Evolutionary conservation across 1,140 invertebrate genomes (phyloP).

Genomic region (Conus betulinus): DNA sequence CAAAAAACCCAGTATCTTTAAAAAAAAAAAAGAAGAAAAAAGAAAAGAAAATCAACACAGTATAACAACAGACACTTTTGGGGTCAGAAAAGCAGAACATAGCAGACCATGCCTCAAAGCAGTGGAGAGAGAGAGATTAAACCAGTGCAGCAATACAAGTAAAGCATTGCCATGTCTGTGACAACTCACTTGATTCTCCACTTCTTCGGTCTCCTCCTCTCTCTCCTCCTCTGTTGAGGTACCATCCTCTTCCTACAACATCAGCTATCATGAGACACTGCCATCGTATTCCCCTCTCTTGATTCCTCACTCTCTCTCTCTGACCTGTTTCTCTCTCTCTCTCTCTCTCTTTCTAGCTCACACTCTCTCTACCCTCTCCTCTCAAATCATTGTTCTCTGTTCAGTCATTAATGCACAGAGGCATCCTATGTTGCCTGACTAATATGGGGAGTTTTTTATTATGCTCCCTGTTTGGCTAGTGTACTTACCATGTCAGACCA

Average conservation of each 20-base stretch:
- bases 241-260: constrained; percentile 38
- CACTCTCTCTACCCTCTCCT: neutral
- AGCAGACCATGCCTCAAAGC: neutral
- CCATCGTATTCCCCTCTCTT: neutral
- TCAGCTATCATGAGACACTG: neutral
- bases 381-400: no score
- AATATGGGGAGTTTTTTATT: no score
- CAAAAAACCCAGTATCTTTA: no score
- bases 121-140: neutral
- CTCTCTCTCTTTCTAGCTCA: neutral
- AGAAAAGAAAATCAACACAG: no score
- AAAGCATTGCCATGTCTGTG: neutral
- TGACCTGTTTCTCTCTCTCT: neutral
- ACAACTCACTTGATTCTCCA: constrained; percentile 33
- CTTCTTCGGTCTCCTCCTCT: constrained; percentile 34
- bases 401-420: no score
- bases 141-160: neutral
- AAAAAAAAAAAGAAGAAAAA: no score
- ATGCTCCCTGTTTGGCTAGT: no score
- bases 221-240: constrained; percentile 32
- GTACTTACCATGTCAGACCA: no score
- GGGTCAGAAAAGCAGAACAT: neutral
- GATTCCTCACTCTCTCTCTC: neutral
- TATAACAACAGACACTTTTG: neutral
- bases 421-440: no score